Percentiles rank a stretch among this genome's conserved stretches.
These are phyloP conservation scores for Alligator mississippiensis DNA, from an alignment of 2,113 vertebrate genomes.

Conservation along the genomic window DNA sequence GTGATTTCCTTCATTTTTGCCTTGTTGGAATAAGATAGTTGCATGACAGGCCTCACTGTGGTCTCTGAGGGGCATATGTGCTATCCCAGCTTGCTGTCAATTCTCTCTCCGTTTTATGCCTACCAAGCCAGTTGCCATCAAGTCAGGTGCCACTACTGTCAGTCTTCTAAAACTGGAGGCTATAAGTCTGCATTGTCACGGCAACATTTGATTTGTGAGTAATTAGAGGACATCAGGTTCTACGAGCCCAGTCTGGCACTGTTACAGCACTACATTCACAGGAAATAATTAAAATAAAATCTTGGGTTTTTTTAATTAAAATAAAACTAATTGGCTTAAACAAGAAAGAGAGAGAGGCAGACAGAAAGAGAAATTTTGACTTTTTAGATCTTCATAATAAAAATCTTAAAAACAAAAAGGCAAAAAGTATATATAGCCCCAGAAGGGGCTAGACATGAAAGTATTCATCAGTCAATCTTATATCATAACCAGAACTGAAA, in stretches of 20 bases:
- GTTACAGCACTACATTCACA: background rate
- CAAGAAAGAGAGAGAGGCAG: background rate
- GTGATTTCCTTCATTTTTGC: background rate
- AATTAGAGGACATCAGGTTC: background rate
- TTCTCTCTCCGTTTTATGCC: slow-evolving; percentile 51
- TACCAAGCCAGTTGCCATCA: background rate
- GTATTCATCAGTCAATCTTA: too few relatives aligned
- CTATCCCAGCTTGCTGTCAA: slow-evolving; percentile 47
- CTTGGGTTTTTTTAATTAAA: background rate
- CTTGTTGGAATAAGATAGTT: slow-evolving; percentile 17
- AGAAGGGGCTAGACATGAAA: too few relatives aligned
- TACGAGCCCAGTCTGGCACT: background rate
- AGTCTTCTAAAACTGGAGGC: slow-evolving; percentile 10
- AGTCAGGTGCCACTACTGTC: slow-evolving; percentile 3
- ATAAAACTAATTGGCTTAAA: background rate
- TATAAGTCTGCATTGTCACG: slow-evolving; percentile 5
- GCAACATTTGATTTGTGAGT: background rate
- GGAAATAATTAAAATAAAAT: background rate
- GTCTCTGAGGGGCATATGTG: slow-evolving; percentile 9
- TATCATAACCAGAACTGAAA: too few relatives aligned
- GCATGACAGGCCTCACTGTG: slow-evolving; percentile 12
- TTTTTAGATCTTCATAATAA: background rate
- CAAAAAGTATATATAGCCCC: too few relatives aligned
- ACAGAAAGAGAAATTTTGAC: background rate
- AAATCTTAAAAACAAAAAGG: background rate